A percentile compares a stretch with the other conserved stretches of the same genome.
phyloP scores from a whole-genome alignment of 2,113 vertebrate genomes.

The Phalacrocorax brasilianus region DNA sequence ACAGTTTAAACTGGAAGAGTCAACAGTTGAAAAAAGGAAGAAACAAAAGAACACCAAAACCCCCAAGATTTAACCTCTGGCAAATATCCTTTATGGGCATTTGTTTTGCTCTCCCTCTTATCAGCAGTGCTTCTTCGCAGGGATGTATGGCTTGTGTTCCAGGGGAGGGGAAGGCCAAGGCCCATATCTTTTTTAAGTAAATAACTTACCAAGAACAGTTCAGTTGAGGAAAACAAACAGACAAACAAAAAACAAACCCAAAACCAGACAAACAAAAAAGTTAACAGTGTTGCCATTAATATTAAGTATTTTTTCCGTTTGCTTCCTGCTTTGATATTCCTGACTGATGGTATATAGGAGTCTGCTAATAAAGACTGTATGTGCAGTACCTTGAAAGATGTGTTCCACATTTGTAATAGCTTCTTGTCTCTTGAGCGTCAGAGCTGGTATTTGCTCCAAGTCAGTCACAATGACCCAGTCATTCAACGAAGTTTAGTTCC shows the following conservation, averaged over 20 bases:
- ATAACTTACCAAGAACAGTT: not conserved
- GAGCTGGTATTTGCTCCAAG: not conserved
- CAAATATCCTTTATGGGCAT: not conserved
- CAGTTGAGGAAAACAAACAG: not conserved
- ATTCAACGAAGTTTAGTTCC: accelerated
- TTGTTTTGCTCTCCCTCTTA: not conserved
- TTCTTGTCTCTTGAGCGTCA: accelerated
- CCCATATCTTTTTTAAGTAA: not conserved
- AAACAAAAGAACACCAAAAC: not conserved
- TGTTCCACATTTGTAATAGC: accelerated
- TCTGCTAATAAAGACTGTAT: not conserved
- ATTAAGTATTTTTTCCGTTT: not conserved
- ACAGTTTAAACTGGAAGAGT: not conserved
- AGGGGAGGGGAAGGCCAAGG: not conserved
- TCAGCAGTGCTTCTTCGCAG: not conserved
- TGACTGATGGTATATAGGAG: not conserved
- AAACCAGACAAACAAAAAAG: not conserved
- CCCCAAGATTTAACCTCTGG: not conserved
- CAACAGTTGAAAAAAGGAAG: not conserved
- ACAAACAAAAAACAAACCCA: not conserved
- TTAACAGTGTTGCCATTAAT: accelerated
- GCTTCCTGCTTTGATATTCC: not conserved
- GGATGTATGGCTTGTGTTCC: not conserved
- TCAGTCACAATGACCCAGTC: accelerated
- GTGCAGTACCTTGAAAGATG: accelerated